Evolutionary conservation across 2,113 vertebrate species (phyloP).

Genomic region (Nothocercus julius): DNA sequence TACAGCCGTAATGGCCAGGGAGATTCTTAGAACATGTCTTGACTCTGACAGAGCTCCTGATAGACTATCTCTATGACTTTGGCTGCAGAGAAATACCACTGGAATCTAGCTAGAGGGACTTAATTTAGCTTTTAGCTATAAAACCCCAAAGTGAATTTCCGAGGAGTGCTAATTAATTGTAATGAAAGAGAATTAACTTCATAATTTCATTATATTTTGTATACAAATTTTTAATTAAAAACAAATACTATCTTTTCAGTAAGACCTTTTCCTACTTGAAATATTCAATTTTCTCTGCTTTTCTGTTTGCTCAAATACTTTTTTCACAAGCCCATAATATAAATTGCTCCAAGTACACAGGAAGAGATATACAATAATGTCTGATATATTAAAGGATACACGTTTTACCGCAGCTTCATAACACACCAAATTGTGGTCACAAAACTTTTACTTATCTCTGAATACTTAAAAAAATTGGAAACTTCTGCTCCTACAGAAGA

Average conservation of each 20-base stretch:
- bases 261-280: background rate
- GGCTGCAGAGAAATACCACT: background rate
- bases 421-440: background rate
- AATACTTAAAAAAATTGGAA: background rate
- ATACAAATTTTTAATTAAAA: background rate
- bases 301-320: background rate
- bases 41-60: background rate
- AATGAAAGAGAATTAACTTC: background rate
- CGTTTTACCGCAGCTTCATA: background rate
- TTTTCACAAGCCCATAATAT: constrained; percentile 12
- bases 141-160: background rate
- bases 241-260: background rate
- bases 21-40: background rate
- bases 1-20: background rate
- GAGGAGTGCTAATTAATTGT: background rate
- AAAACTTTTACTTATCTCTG: background rate
- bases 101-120: background rate
- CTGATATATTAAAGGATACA: background rate
- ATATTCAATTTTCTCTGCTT: background rate
- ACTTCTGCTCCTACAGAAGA: background rate
- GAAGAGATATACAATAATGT: background rate
- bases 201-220: background rate
- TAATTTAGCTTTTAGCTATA: background rate
- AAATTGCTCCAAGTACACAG: background rate
- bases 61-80: background rate